Evolutionary conservation across 2,113 vertebrate genomes (phyloP).

Genomic region (Sitta europaea): DNA sequence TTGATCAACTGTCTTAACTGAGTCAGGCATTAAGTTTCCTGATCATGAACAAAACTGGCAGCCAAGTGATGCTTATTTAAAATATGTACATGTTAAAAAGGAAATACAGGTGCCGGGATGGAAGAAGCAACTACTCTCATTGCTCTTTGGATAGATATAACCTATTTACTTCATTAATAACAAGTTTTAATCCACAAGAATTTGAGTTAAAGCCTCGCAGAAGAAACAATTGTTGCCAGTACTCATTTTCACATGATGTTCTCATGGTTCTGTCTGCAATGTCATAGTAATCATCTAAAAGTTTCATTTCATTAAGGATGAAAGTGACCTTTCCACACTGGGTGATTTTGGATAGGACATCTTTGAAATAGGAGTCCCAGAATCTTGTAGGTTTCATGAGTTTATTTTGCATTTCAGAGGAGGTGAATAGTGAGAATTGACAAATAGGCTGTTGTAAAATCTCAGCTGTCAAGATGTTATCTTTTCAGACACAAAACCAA

Average conservation of each 20-base stretch:
- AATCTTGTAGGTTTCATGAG: not conserved
- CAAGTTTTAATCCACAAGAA: not conserved
- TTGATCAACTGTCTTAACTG: slow-evolving; percentile 51
- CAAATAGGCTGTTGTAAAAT: not conserved
- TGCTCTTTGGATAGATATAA: not conserved
- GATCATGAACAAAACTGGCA: not conserved
- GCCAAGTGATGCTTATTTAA: not conserved
- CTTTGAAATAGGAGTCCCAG: not conserved
- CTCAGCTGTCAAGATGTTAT: not conserved
- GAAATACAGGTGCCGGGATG: not conserved
- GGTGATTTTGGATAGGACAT: not conserved
- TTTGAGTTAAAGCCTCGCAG: not conserved
- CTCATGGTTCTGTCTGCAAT: not conserved
- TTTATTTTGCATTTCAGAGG: not conserved
- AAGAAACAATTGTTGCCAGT: not conserved
- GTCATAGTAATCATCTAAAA: not conserved
- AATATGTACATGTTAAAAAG: not conserved
- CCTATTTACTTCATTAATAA: not conserved
- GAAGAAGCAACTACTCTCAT: not conserved
- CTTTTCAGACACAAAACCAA: not conserved
- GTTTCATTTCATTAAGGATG: not conserved
- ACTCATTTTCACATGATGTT: not conserved
- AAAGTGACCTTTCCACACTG: not conserved
- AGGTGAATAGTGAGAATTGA: not conserved
- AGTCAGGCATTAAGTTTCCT: slow-evolving; percentile 10